These are phyloP conservation scores for Nemotelus pantherinus DNA, from an alignment of 2,888 invertebrate species.

Conservation along the genomic window DNA sequence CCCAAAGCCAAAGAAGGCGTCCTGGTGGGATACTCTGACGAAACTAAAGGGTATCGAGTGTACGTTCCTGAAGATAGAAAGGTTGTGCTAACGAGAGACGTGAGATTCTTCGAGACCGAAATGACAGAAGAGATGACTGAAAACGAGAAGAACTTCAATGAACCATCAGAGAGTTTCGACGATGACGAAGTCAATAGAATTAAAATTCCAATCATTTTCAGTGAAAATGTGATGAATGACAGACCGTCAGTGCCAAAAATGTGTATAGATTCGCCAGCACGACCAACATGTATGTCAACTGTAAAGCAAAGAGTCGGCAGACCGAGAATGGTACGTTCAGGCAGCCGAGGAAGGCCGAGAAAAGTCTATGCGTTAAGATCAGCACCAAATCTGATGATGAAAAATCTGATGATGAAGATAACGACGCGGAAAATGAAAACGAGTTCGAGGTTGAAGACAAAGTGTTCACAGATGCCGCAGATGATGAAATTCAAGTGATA, in stretches of 20 bases:
- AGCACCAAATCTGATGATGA: neutral
- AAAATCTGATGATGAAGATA: neutral
- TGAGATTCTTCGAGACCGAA: slow-evolving; percentile 2
- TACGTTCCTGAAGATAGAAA: slow-evolving; percentile 28
- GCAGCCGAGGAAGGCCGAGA: neutral
- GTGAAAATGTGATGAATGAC: too few species aligned
- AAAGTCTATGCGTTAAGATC: neutral
- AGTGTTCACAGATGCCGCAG: neutral
- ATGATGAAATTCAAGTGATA: neutral
- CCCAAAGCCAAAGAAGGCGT: slow-evolving; percentile 52
- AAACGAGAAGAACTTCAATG: neutral
- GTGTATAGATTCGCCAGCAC: neutral
- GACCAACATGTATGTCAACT: neutral
- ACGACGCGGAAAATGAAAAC: too few species aligned
- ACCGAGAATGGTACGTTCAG: neutral
- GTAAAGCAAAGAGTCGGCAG: neutral
- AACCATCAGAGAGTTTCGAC: neutral
- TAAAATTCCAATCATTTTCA: slow-evolving; percentile 53
- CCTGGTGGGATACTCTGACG: slow-evolving; percentile 54
- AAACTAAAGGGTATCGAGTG: slow-evolving; percentile 53
- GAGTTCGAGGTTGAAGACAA: neutral
- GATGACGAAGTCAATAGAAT: slow-evolving; percentile 45
- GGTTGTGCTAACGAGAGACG: neutral
- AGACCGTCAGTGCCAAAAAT: slow-evolving; percentile 3
- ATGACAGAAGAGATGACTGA: neutral